These are phyloP conservation scores for Bombus waltoni DNA, from an alignment of 1,140 invertebrate genomes.

Conservation along the genomic window DNA sequence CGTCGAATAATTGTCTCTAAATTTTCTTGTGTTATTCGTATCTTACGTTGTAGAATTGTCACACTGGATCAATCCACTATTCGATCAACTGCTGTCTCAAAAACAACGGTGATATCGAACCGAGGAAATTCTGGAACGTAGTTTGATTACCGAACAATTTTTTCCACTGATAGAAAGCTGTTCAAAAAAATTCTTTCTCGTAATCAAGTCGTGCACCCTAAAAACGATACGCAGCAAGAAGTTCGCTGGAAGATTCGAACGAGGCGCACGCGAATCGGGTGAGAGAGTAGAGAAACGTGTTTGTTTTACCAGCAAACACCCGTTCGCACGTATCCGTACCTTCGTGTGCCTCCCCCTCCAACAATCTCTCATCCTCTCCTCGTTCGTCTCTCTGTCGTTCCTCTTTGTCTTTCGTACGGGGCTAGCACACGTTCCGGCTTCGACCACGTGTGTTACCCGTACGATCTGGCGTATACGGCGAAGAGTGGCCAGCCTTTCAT, in stretches of 20 bases:
- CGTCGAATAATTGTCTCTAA: too few relatives aligned
- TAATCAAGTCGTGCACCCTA: not conserved
- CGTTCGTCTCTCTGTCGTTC: not conserved
- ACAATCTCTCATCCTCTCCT: not conserved
- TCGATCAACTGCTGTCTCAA: too few relatives aligned
- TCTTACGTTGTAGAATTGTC: too few relatives aligned
- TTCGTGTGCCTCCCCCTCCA: conserved; percentile 34
- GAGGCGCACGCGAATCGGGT: not conserved
- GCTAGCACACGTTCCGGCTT: conserved; percentile 55
- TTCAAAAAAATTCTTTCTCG: not conserved
- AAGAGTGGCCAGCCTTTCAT: conserved; percentile 69
- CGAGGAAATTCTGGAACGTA: too few relatives aligned
- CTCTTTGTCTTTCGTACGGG: conserved; percentile 11
- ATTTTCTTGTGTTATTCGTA: too few relatives aligned
- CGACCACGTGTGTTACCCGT: conserved; percentile 60
- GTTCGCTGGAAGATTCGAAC: conserved; percentile 23
- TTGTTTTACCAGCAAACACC: conserved; percentile 57
- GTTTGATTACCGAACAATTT: too few relatives aligned
- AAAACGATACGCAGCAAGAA: conserved; percentile 2
- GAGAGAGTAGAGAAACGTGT: conserved; percentile 35
- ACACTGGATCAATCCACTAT: too few relatives aligned
- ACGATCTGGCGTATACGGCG: conserved; percentile 57
- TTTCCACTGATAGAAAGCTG: too few relatives aligned
- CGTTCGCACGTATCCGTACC: conserved; percentile 53
- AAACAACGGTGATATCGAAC: too few relatives aligned